Percentiles rank a stretch among this genome's conserved stretches.
phyloP scores from a whole-genome alignment of 2,797 vertebrate genomes.

The Eptatretus atami region DNA sequence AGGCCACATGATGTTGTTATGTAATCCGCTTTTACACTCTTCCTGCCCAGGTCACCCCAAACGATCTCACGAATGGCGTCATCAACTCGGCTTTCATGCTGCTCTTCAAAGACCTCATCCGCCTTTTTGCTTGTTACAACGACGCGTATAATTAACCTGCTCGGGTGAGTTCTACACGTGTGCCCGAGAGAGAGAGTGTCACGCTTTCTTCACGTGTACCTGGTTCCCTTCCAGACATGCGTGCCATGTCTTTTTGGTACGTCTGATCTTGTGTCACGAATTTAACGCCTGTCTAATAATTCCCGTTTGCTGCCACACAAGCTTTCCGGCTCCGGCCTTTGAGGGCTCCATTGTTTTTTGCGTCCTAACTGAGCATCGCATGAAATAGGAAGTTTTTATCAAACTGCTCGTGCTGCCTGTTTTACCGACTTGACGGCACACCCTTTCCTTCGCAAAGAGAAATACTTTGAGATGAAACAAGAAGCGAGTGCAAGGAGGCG shows the following conservation, averaged over 20 bases:
- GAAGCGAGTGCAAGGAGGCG: constrained; percentile 68
- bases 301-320: no score
- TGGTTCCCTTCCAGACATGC: no score
- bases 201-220: no score
- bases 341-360: no score
- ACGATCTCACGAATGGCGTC: constrained; percentile 62
- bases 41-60: constrained; percentile 37
- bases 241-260: no score
- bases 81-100: constrained; percentile 78
- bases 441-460: constrained; percentile 20
- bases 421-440: neutral
- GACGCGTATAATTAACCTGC: constrained; percentile 76
- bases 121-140: constrained; percentile 76
- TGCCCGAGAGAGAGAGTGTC: no score
- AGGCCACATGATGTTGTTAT: neutral
- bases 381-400: constrained; percentile 9
- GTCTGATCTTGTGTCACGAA: no score
- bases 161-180: constrained; percentile 24
- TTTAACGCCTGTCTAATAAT: no score
- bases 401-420: constrained; percentile 9
- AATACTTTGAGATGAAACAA: constrained; percentile 91
- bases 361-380: neutral
- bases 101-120: constrained; percentile 79
- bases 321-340: no score
- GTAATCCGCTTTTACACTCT: constrained; percentile 3